Base-by-base conservation (phyloP, 2,888 invertebrate species). In the Mylabris sibirica region DNA sequence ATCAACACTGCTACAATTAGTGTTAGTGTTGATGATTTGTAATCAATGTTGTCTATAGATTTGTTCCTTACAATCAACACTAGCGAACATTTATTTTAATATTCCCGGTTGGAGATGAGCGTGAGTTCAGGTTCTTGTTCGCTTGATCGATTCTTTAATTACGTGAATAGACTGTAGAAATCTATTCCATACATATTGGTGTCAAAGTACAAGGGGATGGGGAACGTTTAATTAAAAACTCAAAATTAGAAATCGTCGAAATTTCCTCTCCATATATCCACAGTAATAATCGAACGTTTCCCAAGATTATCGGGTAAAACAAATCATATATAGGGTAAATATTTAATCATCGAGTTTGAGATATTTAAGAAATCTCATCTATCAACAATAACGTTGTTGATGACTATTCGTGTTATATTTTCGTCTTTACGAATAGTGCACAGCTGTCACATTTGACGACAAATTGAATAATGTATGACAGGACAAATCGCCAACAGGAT, bases 131-230 rank as follows among this genome's bases (percentile, higher is more conserved):
- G 57, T 66, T 70, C 72, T 74, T 74, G 72, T 76, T 73, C 72
- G 71, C 67, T 74, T 77, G 75, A 77, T 77, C 75, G 76, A 77
- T 77, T 76, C 74, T 73, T 73, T 75, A 76, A 77, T 76, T 77
- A 76, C 77, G 75, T 75, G 77, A 70, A 69, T 73, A 73, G 77
- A 75, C 74, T 75, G 64, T 70, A 74, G 71, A 74, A 72, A 75
- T 74, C 72, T 73, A 70, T 67, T 67, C 67, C 59, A 67, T 71
- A 68, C 59, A 67, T 71, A 68, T 71, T 59, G 70, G 57, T 57
- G 57, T 57, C n/a, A 5, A 26, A 26, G 26, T 26, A 26, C 11
- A 20, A 20, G 11, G 22, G 53, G 53, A 4, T n/a, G 57, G 59
- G 30, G 53, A 34, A n/a, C 60, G 59, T 68, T 70, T 70, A 70